Conservation (phyloP, 2,113 vertebrate genomes). For the Gallinago jamesoni region DNA sequence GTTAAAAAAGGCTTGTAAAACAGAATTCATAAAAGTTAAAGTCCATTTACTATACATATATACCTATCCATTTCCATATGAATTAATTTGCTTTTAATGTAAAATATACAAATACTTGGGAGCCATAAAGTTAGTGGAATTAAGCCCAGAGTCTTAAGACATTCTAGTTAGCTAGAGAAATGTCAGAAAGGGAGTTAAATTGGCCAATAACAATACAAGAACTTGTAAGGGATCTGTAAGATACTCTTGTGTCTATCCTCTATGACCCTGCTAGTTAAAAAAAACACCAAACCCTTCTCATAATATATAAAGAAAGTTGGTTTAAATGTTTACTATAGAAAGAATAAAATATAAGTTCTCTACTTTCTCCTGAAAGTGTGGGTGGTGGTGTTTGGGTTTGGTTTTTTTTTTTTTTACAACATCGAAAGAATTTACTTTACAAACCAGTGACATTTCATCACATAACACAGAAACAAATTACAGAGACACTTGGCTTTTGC, state of each 20-base stretch:
- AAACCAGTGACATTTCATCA: constrained; percentile 75
- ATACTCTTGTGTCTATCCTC: neutral
- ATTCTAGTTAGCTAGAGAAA: neutral
- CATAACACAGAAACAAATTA: neutral
- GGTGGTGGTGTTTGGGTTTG: constrained; percentile 9
- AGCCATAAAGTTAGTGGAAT: neutral
- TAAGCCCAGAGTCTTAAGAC: neutral
- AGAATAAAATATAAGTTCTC: neutral
- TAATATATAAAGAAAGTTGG: neutral
- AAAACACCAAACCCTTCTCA: neutral
- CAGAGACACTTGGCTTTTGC: neutral
- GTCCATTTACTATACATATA: neutral
- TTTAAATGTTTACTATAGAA: constrained; percentile 10
- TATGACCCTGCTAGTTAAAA: neutral
- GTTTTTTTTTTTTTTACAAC: constrained; percentile 32
- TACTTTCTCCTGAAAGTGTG: neutral
- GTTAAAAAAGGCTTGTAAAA: neutral
- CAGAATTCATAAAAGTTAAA: neutral
- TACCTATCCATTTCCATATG: neutral
- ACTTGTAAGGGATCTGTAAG: neutral
- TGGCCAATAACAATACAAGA: neutral
- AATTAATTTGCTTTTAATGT: neutral
- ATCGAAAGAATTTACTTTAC: constrained; percentile 63
- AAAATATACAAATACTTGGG: neutral
- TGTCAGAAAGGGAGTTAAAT: neutral